Conservation (phyloP, 2,113 vertebrate species). For the Ctenodactylus gundi region DNA sequence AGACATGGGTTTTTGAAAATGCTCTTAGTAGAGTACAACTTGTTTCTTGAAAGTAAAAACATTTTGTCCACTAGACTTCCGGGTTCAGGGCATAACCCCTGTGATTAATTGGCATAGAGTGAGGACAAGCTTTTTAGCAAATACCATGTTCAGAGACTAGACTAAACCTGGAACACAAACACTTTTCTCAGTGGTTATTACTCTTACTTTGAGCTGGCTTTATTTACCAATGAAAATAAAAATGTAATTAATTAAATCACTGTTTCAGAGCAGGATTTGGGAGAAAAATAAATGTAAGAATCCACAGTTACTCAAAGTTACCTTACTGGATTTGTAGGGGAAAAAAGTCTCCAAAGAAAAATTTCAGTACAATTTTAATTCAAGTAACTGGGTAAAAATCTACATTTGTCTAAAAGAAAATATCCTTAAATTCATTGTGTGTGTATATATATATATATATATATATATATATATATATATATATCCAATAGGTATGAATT, state of each 20-base stretch:
- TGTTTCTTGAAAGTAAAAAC: background rate
- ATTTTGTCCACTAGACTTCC: background rate
- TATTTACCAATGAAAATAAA: slow-evolving; percentile 40
- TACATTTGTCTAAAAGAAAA: background rate
- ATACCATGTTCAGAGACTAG: slow-evolving; percentile 50
- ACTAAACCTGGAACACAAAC: slow-evolving; percentile 39
- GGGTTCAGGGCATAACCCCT: background rate
- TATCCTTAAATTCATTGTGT: background rate
- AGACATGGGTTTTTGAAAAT: background rate
- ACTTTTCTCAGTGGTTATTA: slow-evolving; percentile 49
- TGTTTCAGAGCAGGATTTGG: slow-evolving; percentile 28
- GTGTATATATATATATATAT: too few species aligned
- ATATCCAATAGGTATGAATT: too few species aligned
- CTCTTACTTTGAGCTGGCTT: slow-evolving; percentile 13
- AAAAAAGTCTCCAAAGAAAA: background rate
- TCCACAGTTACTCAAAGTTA: background rate
- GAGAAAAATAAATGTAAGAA: background rate
- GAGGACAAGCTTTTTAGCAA: slow-evolving; percentile 57
- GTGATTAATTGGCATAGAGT: slow-evolving; percentile 55
- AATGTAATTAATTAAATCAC: slow-evolving; percentile 52
- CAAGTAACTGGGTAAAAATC: background rate
- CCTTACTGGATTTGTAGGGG: background rate
- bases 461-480: too few species aligned
- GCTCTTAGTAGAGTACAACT: background rate
- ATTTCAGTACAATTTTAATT: slow-evolving; percentile 42